Evolutionary conservation across 2,888 invertebrate genomes (phyloP), one percentile per base, ranked within the genome.

Genomic region (Callinectes sapidus): DNA sequence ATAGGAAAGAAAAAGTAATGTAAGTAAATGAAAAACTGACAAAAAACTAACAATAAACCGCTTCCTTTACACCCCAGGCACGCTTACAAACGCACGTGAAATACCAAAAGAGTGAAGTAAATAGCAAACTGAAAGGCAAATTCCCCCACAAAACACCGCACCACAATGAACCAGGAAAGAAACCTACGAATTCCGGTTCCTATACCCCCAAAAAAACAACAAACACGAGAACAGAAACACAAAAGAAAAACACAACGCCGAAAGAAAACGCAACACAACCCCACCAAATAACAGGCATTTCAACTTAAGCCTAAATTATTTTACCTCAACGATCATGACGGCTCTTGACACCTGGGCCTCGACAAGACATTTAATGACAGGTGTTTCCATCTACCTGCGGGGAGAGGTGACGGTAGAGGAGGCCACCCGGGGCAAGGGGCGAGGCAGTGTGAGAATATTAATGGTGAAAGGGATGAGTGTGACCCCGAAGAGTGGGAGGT

Each of bases 391-490:
- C 35, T 81, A 81, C 81, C 81, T 81, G 81, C 35, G 81, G 81
- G 81, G 81, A 32, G 16, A 81, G 81, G 81, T 81, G 81, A 81
- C 32, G 81, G 81, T 32, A 81, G 81, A 32, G 81, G 14, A 13
- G 81, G 32, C 8, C 81, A 81, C 71, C 71, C 28, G 81, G 81
- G 35, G 32, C 32, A 35, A 35, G 81, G 16, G 81, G 81, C 32
- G 14, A 71, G 71, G 23, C 71, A 71, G 71, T 71, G 71, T 81
- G 81, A 81, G 81, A 35, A 81, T 81, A 81, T 81, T 81, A 81
- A 81, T 81, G 16, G 81, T 81, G 81, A 81, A 81, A 81, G 32
- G 81, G 81, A 81, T 81, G 81, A 32, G 81, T 81, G 81, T 81
- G 81, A 81, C 81, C 81, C 35, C 81, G 16, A 71, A 28, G 35